A percentile compares a stretch with the other conserved stretches of the same genome.
These are phyloP conservation scores for Apus apus DNA, from an alignment of 2,113 vertebrate species.

Conservation along the genomic window DNA sequence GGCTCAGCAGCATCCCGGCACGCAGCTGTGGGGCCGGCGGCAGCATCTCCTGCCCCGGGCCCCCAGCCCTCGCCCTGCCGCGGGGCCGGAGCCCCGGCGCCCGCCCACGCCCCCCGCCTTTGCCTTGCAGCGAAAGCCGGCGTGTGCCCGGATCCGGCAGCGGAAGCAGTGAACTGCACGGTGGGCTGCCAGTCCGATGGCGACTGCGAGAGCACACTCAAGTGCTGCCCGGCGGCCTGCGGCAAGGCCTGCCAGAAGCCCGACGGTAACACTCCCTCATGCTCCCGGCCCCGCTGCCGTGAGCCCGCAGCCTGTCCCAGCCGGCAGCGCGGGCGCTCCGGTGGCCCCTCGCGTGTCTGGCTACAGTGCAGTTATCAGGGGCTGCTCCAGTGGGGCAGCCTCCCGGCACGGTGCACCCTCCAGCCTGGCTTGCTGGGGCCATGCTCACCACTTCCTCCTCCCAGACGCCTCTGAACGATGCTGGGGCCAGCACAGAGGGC, in stretches of 20 bases:
- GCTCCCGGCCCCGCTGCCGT: neutral
- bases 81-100: neutral
- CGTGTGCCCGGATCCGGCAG: slow-evolving; percentile 27
- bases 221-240: slow-evolving; percentile 65
- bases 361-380: rapidly evolving
- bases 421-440: rapidly evolving
- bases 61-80: neutral
- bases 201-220: slow-evolving; percentile 63
- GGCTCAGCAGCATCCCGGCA: slow-evolving; percentile 12
- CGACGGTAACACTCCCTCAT: slow-evolving; percentile 50
- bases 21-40: neutral
- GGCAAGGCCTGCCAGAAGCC: slow-evolving; percentile 63
- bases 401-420: neutral
- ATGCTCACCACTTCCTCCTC: rapidly evolving
- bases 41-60: neutral
- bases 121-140: slow-evolving; percentile 61
- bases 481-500: neutral
- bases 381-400: neutral
- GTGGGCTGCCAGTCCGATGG: slow-evolving; percentile 65
- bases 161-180: slow-evolving; percentile 38
- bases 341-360: rapidly evolving
- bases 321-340: neutral
- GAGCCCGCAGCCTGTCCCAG: neutral
- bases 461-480: rapidly evolving
- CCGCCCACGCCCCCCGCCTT: neutral